phyloP scores from a whole-genome alignment of 1,140 invertebrate genomes.

The Drosophila novamexicana region DNA sequence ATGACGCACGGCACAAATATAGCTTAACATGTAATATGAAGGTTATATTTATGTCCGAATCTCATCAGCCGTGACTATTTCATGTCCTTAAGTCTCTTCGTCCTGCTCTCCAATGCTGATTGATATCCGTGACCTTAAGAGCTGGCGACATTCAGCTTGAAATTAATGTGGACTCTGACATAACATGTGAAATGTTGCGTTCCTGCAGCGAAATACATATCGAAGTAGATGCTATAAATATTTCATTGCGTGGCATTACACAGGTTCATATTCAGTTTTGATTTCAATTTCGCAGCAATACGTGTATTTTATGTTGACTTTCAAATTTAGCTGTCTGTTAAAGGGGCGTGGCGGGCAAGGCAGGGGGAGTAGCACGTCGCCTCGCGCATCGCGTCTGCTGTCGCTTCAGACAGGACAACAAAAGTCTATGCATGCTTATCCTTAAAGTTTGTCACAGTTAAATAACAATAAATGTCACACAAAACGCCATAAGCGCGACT shows the following conservation, averaged over 20 bases:
- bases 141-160: background rate
- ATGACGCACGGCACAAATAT: too few relatives aligned
- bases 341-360: background rate
- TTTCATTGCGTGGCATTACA: conserved; percentile 40
- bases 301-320: conserved; percentile 51
- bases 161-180: background rate
- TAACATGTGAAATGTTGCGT: too few relatives aligned
- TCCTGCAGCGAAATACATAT: conserved; percentile 15
- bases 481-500: conserved; percentile 73
- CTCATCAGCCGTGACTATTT: too few relatives aligned
- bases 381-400: conserved; percentile 33
- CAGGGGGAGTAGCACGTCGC: background rate
- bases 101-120: too few relatives aligned
- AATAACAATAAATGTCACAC: conserved; percentile 83
- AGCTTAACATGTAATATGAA: too few relatives aligned
- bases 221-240: conserved; percentile 36
- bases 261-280: conserved; percentile 47
- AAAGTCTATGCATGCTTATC: conserved; percentile 67
- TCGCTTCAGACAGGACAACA: conserved; percentile 41
- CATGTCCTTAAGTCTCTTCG: too few relatives aligned
- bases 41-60: too few relatives aligned
- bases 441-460: conserved; percentile 81
- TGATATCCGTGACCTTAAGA: background rate
- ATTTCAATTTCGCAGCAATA: conserved; percentile 43
- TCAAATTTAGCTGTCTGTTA: conserved; percentile 36